Conservation (phyloP, 2,888 invertebrate species). For the Cybosia mesomella region DNA sequence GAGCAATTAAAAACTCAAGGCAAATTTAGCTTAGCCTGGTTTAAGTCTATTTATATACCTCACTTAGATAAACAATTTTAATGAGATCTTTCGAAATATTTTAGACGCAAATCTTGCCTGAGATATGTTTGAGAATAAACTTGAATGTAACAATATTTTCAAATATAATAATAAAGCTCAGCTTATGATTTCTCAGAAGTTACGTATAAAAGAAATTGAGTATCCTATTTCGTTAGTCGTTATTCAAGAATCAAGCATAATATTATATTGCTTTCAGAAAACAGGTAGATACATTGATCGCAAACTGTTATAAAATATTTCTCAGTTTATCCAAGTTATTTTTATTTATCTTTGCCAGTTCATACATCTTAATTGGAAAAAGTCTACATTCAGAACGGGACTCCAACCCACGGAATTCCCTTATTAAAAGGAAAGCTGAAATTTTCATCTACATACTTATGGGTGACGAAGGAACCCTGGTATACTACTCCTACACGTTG, state of each 20-base stretch:
- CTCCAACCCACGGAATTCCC: neutral
- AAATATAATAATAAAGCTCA: neutral
- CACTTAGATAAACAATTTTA: conserved; percentile 23
- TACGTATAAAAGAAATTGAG: neutral
- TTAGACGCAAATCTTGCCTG: neutral
- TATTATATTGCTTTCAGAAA: neutral
- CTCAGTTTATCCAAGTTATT: neutral
- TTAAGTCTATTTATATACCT: neutral
- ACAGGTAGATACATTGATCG: neutral
- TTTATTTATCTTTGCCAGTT: neutral
- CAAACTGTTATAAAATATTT: neutral
- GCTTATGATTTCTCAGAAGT: neutral
- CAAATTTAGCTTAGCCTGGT: conserved; percentile 8
- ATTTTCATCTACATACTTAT: neutral
- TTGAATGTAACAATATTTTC: neutral
- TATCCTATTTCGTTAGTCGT: neutral
- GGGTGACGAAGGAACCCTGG: neutral
- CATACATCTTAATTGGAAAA: neutral
- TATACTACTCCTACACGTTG: neutral
- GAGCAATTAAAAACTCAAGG: conserved; percentile 29
- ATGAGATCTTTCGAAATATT: neutral
- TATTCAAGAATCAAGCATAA: neutral
- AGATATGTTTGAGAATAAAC: neutral
- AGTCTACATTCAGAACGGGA: neutral
- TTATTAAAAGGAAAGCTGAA: neutral